phyloP scores from a whole-genome alignment of 1,140 invertebrate genomes.

The Hypothenemus hampei region DNA sequence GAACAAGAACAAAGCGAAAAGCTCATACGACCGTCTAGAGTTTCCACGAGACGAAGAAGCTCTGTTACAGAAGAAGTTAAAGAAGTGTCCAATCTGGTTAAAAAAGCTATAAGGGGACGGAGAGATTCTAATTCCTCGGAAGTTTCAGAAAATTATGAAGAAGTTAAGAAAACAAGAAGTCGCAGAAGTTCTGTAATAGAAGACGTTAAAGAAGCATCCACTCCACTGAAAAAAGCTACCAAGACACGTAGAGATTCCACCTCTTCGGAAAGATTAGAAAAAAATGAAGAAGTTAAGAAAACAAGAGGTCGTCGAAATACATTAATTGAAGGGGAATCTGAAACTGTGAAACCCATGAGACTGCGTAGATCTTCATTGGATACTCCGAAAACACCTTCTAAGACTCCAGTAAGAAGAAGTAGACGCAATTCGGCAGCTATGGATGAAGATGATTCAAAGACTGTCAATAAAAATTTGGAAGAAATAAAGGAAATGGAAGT shows the following conservation, averaged over 20 bases:
- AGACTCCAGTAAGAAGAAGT: slow-evolving; percentile 1
- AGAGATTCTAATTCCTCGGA: neutral
- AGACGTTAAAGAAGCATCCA: slow-evolving; percentile 1
- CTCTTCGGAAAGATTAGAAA: no score
- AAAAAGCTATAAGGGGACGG: slow-evolving; percentile 3
- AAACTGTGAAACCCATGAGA: no score
- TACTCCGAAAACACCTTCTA: neutral
- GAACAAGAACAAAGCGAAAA: slow-evolving; percentile 6
- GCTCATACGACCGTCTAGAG: slow-evolving; percentile 12
- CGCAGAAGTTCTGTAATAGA: neutral
- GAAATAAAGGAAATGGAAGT: slow-evolving; percentile 2
- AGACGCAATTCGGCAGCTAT: slow-evolving; percentile 2
- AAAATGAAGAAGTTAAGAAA: no score
- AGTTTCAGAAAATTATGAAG: no score
- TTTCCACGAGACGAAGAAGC: slow-evolving; percentile 15
- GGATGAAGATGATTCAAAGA: neutral
- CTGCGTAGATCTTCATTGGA: slow-evolving; percentile 6
- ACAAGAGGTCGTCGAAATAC: no score
- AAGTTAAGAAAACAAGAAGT: slow-evolving; percentile 16
- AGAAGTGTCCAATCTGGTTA: neutral
- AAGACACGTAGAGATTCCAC: slow-evolving; percentile 7
- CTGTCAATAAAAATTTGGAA: no score
- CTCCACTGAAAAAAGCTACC: neutral
- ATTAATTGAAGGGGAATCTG: no score
- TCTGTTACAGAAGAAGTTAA: slow-evolving; percentile 2